Conservation (phyloP, 2,113 vertebrate species). For the Pluvialis apricaria region DNA sequence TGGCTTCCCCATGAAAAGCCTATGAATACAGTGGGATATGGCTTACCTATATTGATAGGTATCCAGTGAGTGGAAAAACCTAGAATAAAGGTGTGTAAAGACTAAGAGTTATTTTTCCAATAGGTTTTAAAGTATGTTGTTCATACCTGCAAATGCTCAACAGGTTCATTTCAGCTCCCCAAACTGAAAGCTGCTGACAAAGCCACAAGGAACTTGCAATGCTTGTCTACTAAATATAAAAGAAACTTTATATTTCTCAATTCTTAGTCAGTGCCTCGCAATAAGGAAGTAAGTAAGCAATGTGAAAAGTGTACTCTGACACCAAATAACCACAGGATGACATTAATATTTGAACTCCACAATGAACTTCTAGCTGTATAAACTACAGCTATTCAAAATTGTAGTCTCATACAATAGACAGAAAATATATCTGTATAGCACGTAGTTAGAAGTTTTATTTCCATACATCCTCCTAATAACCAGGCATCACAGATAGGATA, state of each 20-base stretch:
- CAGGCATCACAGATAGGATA: background rate
- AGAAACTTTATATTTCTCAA: background rate
- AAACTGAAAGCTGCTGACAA: background rate
- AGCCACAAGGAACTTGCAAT: background rate
- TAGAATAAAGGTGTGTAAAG: background rate
- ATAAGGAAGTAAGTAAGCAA: background rate
- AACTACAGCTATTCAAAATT: background rate
- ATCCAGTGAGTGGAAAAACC: background rate
- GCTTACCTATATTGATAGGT: background rate
- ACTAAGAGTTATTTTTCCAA: background rate
- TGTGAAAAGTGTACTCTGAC: background rate
- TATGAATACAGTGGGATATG: fast-evolving
- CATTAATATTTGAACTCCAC: background rate
- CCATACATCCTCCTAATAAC: background rate
- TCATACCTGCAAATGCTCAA: background rate
- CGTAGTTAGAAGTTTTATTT: background rate
- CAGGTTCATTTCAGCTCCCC: background rate
- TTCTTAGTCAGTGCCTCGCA: background rate
- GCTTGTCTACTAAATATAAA: background rate
- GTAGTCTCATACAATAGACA: background rate
- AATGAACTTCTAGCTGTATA: background rate
- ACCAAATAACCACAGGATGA: background rate
- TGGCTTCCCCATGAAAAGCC: background rate
- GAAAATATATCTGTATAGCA: background rate
- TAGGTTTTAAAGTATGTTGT: background rate